Percentiles rank a stretch among this genome's conserved stretches.
These are phyloP conservation scores for Idaea straminata DNA, from an alignment of 2,888 invertebrate species.

Conservation along the genomic window DNA sequence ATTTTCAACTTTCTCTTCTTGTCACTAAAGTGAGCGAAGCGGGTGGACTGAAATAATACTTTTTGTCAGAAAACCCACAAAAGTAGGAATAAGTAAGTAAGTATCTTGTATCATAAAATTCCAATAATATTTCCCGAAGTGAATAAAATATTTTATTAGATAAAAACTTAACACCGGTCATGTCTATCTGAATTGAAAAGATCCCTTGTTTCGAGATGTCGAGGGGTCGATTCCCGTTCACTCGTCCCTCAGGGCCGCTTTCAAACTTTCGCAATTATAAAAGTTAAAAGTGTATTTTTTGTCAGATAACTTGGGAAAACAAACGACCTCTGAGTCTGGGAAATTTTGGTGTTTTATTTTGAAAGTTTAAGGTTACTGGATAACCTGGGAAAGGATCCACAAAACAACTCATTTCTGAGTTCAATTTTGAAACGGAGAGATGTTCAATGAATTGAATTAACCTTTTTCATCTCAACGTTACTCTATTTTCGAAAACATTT, in stretches of 20 bases:
- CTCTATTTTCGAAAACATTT: too few species aligned
- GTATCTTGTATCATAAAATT: neutral
- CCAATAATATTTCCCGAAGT: neutral
- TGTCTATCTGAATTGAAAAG: neutral
- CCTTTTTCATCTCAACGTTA: too few species aligned
- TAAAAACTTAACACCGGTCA: neutral
- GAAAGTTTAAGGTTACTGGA: slow-evolving; percentile 5
- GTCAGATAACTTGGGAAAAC: slow-evolving; percentile 38
- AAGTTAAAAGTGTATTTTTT: slow-evolving; percentile 55
- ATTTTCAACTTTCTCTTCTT: too few species aligned
- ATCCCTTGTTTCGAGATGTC: slow-evolving; percentile 2
- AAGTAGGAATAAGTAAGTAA: neutral
- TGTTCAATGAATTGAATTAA: too few species aligned
- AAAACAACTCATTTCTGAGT: neutral
- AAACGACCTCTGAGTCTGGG: slow-evolving; percentile 18
- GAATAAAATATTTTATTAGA: slow-evolving; percentile 3
- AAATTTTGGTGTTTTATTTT: slow-evolving; percentile 1
- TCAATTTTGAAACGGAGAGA: neutral
- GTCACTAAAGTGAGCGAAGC: too few species aligned
- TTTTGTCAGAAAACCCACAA: neutral
- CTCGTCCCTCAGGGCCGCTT: slow-evolving; percentile 31
- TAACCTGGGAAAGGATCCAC: neutral
- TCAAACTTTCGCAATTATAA: slow-evolving; percentile 53
- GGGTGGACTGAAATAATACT: neutral
- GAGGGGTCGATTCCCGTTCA: neutral